These are phyloP conservation scores for Halcyon chelicuti DNA, from an alignment of 2,797 vertebrate species.

Conservation along the genomic window DNA sequence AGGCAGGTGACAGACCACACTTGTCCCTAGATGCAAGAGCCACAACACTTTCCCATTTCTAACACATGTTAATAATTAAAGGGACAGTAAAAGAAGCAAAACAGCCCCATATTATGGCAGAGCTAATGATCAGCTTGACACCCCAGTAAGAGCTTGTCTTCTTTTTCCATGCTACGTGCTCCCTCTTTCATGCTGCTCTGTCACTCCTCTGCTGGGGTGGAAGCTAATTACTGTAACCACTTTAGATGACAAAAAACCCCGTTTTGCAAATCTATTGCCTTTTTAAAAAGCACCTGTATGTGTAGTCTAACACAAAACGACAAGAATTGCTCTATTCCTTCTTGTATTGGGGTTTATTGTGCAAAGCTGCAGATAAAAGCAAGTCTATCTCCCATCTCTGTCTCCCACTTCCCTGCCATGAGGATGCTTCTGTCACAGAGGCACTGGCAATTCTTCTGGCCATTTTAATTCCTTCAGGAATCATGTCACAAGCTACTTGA, in stretches of 20 bases:
- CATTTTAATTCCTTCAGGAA: not conserved
- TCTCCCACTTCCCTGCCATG: not conserved
- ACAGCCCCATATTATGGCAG: not conserved
- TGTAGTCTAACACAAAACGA: not conserved
- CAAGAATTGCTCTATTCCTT: not conserved
- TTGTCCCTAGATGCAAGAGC: not conserved
- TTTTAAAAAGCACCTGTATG: not conserved
- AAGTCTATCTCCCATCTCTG: not conserved
- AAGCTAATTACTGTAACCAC: not conserved
- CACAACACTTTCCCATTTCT: not conserved
- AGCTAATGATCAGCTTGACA: not conserved
- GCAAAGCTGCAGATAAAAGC: not conserved
- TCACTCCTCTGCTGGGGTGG: not conserved
- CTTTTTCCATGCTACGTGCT: not conserved
- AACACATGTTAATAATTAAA: not conserved
- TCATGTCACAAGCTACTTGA: not conserved
- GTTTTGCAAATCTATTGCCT: not conserved
- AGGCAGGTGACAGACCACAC: not conserved
- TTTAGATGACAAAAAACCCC: not conserved
- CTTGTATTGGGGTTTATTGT: not conserved
- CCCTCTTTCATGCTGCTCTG: not conserved
- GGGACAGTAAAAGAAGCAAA: not conserved
- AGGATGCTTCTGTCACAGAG: not conserved
- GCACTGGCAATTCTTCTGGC: not conserved
- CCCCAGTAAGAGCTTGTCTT: not conserved